phyloP scores from a whole-genome alignment of 2,797 vertebrate genomes.

The Oceanodroma leucorhoa region DNA sequence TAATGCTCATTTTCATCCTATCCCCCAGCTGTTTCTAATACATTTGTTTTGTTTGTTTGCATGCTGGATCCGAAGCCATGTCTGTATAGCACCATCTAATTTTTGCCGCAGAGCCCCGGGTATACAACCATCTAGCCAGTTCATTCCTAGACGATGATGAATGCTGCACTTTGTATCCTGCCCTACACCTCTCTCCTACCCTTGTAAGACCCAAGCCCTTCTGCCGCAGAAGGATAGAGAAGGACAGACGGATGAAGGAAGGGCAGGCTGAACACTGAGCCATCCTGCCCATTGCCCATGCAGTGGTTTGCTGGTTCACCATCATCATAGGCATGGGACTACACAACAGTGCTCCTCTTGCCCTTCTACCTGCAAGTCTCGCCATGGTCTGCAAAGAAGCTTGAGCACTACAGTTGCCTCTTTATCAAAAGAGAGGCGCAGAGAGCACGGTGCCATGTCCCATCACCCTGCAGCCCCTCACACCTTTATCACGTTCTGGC shows the following conservation, averaged over 20 bases:
- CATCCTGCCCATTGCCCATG: background rate
- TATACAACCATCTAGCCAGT: background rate
- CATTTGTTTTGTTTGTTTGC: constrained; percentile 33
- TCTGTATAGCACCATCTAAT: background rate
- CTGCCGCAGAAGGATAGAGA: background rate
- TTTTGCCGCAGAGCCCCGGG: fast-evolving
- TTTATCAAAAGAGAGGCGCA: background rate
- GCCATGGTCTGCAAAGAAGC: background rate
- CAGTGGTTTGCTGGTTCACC: background rate
- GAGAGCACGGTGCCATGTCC: fast-evolving
- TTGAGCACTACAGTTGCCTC: background rate
- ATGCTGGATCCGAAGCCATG: background rate
- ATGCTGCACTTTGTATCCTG: background rate
- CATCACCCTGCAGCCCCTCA: background rate
- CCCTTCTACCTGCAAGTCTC: background rate
- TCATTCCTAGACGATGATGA: background rate
- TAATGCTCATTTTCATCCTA: constrained; percentile 23
- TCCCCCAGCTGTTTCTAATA: constrained; percentile 61
- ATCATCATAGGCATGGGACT: background rate
- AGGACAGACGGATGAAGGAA: background rate
- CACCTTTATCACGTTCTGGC: background rate
- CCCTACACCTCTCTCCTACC: background rate
- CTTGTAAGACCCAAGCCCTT: background rate
- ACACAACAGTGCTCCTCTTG: background rate
- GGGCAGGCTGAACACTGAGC: background rate